A percentile compares a stretch with the other conserved stretches of the same genome.
Conservation (phyloP, 2,113 vertebrate genomes). For the Nestor notabilis region DNA sequence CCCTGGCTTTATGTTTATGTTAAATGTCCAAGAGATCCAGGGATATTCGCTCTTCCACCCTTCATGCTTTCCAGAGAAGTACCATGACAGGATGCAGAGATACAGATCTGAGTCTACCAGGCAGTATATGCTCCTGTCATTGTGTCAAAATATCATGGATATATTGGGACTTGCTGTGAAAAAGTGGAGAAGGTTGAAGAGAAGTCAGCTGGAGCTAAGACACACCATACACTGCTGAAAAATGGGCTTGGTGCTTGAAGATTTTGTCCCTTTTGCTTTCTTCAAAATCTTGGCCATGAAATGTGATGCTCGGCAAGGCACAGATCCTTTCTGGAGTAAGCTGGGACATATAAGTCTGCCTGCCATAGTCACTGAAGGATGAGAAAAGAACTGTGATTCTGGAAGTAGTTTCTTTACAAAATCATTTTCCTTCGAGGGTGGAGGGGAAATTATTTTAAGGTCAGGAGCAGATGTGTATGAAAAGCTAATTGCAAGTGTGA, state of each 20-base stretch:
- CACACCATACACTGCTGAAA: not conserved
- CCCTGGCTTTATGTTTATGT: not conserved
- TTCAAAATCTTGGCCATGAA: not conserved
- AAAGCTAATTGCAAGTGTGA: constrained; percentile 27
- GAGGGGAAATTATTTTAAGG: constrained; percentile 4
- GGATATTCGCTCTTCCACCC: not conserved
- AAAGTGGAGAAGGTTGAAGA: not conserved
- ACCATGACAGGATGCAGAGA: not conserved
- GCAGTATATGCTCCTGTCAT: not conserved
- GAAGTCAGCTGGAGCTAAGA: not conserved
- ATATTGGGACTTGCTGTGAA: not conserved
- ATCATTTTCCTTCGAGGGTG: not conserved
- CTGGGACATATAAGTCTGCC: not conserved
- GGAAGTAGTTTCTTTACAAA: constrained; percentile 7
- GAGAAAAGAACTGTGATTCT: constrained; percentile 2
- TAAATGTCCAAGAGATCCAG: not conserved
- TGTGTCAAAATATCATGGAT: not conserved
- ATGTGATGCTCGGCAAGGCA: not conserved
- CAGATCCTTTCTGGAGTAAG: not conserved
- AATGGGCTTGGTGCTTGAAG: not conserved
- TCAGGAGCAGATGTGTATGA: not conserved
- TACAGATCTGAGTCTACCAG: not conserved
- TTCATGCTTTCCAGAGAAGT: not conserved
- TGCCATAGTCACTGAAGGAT: not conserved
- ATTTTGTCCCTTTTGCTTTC: not conserved